phyloP scores from a whole-genome alignment of 2,888 invertebrate genomes.

The Notodonta dromedarius region DNA sequence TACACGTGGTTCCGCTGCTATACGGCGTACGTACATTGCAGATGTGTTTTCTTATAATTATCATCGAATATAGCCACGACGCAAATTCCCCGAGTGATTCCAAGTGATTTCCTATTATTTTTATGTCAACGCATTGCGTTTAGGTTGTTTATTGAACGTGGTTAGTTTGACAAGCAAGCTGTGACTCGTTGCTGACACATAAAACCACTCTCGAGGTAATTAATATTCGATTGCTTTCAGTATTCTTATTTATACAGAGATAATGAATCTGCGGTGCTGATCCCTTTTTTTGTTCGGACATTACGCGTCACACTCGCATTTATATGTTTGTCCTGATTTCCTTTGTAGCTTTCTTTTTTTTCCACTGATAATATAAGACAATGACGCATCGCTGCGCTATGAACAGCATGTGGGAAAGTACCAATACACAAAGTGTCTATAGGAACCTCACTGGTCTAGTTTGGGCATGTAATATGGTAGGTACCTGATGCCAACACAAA shows the following conservation, averaged over 20 bases:
- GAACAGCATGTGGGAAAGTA: constrained; percentile 40
- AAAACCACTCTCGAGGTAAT: constrained; percentile 59
- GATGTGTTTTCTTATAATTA: constrained; percentile 59
- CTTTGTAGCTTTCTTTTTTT: constrained; percentile 57
- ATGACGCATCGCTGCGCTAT: constrained; percentile 67
- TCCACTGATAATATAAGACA: constrained; percentile 46
- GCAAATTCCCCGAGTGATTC: constrained; percentile 41
- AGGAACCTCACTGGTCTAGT: constrained; percentile 23
- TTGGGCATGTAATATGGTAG: constrained; percentile 19
- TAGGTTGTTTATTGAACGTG: constrained; percentile 81
- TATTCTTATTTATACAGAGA: constrained; percentile 13
- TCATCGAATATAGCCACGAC: constrained; percentile 44
- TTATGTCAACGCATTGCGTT: constrained; percentile 51
- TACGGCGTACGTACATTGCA: constrained; percentile 64
- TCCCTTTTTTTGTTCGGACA: constrained; percentile 19
- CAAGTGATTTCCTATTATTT: constrained; percentile 47
- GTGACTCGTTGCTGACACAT: constrained; percentile 67
- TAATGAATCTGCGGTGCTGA: constrained; percentile 7
- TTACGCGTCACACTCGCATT: constrained; percentile 13
- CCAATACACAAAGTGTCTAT: constrained; percentile 18
- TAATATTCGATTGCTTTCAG: constrained; percentile 31
- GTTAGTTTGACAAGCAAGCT: constrained; percentile 76
- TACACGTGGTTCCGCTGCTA: constrained; percentile 78
- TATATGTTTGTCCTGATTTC: constrained; percentile 34
- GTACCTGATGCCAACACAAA: constrained; percentile 33